These are phyloP conservation scores for Suricata suricatta DNA, from an alignment of 2,113 vertebrate genomes.

Conservation along the genomic window DNA sequence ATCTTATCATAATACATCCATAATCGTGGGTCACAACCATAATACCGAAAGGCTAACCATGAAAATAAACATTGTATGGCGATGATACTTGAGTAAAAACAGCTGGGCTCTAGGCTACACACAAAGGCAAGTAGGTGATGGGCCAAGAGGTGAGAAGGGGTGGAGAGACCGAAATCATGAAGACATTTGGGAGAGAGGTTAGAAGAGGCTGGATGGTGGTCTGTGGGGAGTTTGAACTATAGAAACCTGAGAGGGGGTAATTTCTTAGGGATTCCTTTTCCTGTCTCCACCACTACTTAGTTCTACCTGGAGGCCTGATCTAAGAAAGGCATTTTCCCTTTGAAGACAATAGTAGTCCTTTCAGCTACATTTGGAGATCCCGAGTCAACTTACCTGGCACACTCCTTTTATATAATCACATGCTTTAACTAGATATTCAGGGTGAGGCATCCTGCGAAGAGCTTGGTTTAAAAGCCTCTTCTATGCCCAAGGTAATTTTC, in stretches of 20 bases:
- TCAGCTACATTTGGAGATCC: neutral
- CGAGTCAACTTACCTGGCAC: neutral
- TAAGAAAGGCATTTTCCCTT: conserved; percentile 16
- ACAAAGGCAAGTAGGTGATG: neutral
- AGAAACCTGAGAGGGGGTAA: neutral
- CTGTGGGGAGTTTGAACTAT: neutral
- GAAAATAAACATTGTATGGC: neutral
- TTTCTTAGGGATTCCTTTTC: neutral
- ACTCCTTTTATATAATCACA: conserved; percentile 24
- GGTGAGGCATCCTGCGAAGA: conserved; percentile 39
- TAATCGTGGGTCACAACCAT: neutral
- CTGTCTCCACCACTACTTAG: neutral
- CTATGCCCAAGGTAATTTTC: conserved; percentile 68
- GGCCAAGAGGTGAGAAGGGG: neutral
- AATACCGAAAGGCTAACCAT: neutral
- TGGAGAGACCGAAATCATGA: neutral
- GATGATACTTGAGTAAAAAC: neutral
- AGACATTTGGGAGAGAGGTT: neutral
- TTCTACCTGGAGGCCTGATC: neutral
- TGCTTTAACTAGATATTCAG: neutral
- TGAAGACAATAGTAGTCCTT: neutral
- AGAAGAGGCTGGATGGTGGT: neutral
- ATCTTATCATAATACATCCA: neutral
- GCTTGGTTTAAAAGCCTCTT: conserved; percentile 53
- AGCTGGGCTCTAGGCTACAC: neutral